These are phyloP conservation scores for Sclerurus mexicanus DNA, from an alignment of 2,113 vertebrate genomes.

Conservation along the genomic window DNA sequence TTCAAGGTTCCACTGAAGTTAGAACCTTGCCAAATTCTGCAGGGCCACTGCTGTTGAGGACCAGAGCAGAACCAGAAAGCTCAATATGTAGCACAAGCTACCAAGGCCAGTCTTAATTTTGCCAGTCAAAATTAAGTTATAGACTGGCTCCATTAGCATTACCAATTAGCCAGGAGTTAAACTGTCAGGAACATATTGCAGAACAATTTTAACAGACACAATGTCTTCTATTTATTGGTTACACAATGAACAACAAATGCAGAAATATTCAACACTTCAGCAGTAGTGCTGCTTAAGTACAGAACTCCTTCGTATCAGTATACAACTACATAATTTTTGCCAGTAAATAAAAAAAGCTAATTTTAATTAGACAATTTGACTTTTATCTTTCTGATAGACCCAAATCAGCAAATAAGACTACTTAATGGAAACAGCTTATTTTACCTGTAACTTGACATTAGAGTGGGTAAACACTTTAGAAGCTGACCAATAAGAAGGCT, in stretches of 20 bases:
- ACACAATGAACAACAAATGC: neutral
- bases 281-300: neutral
- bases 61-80: neutral
- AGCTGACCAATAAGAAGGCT: neutral
- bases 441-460: neutral
- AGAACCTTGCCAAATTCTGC: neutral
- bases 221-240: neutral
- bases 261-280: neutral
- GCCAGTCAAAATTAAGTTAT: neutral
- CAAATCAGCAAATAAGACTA: neutral
- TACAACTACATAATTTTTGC: neutral
- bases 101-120: neutral
- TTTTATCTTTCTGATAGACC: neutral
- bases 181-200: neutral
- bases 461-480: neutral
- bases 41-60: neutral
- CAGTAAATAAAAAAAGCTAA: neutral
- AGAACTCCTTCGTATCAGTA: neutral
- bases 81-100: neutral
- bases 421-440: neutral
- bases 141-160: neutral
- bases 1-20: neutral
- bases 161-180: neutral
- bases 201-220: neutral
- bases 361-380: neutral